Evolutionary conservation across 2,888 invertebrate genomes (phyloP), one percentile per base, ranked within the genome.

Genomic region (Asteroscopus sphinx): DNA sequence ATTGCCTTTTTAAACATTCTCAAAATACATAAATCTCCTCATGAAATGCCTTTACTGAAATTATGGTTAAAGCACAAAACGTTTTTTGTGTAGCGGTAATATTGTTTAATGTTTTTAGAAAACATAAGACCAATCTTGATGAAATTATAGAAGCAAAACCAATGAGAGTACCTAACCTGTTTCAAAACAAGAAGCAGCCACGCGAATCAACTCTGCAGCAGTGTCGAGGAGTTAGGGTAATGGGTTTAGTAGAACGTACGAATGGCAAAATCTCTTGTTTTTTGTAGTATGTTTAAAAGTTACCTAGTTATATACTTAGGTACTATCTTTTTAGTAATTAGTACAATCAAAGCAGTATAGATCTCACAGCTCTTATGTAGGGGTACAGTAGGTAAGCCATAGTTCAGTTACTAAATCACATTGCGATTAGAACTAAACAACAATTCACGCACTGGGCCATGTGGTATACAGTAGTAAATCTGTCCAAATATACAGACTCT

Each of bases 381-480:
- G n/a, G n/a, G n/a, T n/a, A n/a, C n/a, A n/a, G n/a, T 39, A 12
- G 8, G 3, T 0, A 36, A 30, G 25, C 13, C 21, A 11, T 30
- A 49, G 12, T 15, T 12, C 17, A 41, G 17, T 36, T 67, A 46
- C n/a, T 39, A 25, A 46, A 47, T 48, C 30, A 49, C 51, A 48
- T 51, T 21, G 39, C 26, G 33, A 45, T 68, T 28, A 68, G 17
- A 52, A 32, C 40, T 41, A 39, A 52, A 68, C 66, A 67, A 68
- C 11, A 68, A 68, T 57, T 63, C 67, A 60, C 51, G 45, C 57
- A 68, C 45, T 11, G 44, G 80, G 80, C 82, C 81, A 77, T 82
- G 79, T 80, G 76, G 80, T 77, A 67, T 63, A 74, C 44, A 46
- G 55, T 51, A 48, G 52, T 58, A 54, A 76, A 76, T 74, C 61